phyloP scores from a whole-genome alignment of 2,797 vertebrate genomes.

The Chelon labrosus region DNA sequence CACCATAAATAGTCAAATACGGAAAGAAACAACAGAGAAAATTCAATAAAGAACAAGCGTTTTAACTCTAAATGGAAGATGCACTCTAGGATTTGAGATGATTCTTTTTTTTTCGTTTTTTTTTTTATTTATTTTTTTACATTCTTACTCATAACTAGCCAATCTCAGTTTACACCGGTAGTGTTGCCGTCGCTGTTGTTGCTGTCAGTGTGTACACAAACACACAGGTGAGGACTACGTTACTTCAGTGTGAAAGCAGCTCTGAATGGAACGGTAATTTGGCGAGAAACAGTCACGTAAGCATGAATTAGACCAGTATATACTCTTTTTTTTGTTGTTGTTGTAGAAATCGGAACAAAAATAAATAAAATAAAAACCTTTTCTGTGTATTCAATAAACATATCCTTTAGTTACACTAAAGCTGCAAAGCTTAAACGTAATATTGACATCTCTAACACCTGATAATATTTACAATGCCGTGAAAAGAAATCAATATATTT shows the following conservation, averaged over 20 bases:
- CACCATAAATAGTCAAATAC: slow-evolving; percentile 40
- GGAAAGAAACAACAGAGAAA: slow-evolving; percentile 50
- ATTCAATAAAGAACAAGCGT: slow-evolving; percentile 58
- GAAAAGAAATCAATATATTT: slow-evolving; percentile 74
- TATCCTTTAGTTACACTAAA: slow-evolving; percentile 79
- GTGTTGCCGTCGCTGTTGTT: slow-evolving; percentile 64
- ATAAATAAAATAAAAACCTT: slow-evolving; percentile 47
- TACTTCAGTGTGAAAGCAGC: slow-evolving; percentile 71
- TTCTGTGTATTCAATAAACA: slow-evolving; percentile 70
- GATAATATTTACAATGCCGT: slow-evolving; percentile 85
- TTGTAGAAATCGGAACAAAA: slow-evolving; percentile 66
- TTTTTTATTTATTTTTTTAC: slow-evolving; percentile 54
- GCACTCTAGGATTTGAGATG: slow-evolving; percentile 77
- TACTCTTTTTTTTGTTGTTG: slow-evolving; percentile 52
- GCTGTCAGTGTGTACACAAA: slow-evolving; percentile 61
- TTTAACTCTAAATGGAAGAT: slow-evolving; percentile 78
- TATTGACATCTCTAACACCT: slow-evolving; percentile 85
- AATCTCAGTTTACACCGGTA: slow-evolving; percentile 54
- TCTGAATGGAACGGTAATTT: slow-evolving; percentile 69
- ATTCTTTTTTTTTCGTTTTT: slow-evolving; percentile 15
- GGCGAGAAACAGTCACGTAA: slow-evolving; percentile 79
- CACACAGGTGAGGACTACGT: slow-evolving; percentile 65
- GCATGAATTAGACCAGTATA: slow-evolving; percentile 73
- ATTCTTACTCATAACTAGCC: slow-evolving; percentile 74
- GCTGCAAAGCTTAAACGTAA: slow-evolving; percentile 84